phyloP scores from a whole-genome alignment of 2,797 vertebrate species.

The Cossypha caffra region DNA sequence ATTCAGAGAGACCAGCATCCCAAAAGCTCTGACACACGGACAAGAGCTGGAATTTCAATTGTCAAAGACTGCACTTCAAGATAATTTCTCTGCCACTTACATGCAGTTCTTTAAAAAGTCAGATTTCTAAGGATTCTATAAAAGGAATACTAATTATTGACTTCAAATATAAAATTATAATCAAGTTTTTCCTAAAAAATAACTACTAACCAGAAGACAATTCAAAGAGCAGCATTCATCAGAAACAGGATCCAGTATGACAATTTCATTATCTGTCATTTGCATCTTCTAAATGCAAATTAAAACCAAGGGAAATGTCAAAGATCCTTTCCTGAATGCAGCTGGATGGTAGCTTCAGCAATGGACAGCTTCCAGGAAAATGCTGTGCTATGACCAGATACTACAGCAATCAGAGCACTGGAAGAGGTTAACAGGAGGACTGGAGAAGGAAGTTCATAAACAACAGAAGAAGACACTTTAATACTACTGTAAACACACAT shows the following conservation, averaged over 20 bases:
- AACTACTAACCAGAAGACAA: background rate
- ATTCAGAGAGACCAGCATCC: background rate
- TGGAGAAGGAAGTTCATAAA: background rate
- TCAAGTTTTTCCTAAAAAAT: background rate
- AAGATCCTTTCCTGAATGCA: background rate
- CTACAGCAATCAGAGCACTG: background rate
- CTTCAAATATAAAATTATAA: background rate
- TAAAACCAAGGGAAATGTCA: background rate
- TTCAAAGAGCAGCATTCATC: background rate
- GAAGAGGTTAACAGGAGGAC: background rate
- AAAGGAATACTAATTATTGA: background rate
- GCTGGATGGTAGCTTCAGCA: background rate
- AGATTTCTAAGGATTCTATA: background rate
- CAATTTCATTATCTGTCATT: background rate
- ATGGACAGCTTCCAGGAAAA: constrained; percentile 15
- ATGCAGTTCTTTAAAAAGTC: background rate
- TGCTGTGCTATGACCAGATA: background rate
- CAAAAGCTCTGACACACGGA: background rate
- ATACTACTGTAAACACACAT: background rate
- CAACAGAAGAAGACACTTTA: background rate
- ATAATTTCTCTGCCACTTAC: background rate
- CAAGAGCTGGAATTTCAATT: background rate
- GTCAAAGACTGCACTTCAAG: accelerated
- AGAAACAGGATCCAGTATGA: background rate
- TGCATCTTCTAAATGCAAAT: background rate